A percentile compares a stretch with the other conserved stretches of the same genome.
phyloP scores from a whole-genome alignment of 2,888 invertebrate species.

The Tubiluchus corallicola region DNA sequence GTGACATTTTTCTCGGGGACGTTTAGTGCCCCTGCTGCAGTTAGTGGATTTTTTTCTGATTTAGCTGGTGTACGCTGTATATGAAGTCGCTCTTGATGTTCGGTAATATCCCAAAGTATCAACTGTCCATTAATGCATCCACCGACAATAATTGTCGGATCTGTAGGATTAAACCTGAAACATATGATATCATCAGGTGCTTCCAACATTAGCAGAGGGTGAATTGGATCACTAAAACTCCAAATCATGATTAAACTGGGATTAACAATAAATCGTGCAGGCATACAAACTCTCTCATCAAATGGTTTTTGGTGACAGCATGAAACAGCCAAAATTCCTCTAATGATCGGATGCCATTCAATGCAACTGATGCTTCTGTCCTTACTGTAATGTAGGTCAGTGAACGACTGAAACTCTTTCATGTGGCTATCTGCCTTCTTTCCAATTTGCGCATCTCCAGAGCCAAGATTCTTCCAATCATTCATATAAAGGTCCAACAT shows the following conservation, averaged over 20 bases:
- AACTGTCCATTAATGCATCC: conserved; percentile 31
- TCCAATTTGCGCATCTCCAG: too few relatives aligned
- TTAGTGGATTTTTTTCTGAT: too few relatives aligned
- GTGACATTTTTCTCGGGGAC: too few relatives aligned
- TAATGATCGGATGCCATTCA: conserved; percentile 29
- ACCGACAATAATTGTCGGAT: conserved; percentile 15
- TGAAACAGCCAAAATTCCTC: conserved; percentile 27
- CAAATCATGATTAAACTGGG: conserved; percentile 29
- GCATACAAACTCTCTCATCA: conserved; percentile 27
- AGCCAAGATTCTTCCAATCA: too few relatives aligned
- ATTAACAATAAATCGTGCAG: conserved; percentile 25
- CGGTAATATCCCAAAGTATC: conserved; percentile 29
- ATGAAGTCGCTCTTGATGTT: not conserved
- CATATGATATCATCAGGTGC: conserved; percentile 28
- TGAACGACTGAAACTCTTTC: conserved; percentile 32
- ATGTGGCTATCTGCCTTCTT: too few relatives aligned
- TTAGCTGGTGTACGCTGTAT: too few relatives aligned
- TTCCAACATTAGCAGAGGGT: conserved; percentile 29
- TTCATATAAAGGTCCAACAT: too few relatives aligned
- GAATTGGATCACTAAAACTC: conserved; percentile 31
- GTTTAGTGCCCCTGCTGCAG: too few relatives aligned
- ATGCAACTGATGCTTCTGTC: conserved; percentile 28
- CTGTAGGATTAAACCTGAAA: conserved; percentile 27
- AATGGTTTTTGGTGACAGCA: conserved; percentile 25
- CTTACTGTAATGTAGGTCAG: conserved; percentile 30